phyloP scores from a whole-genome alignment of 2,113 vertebrate genomes.

The Myiopsitta monachus region DNA sequence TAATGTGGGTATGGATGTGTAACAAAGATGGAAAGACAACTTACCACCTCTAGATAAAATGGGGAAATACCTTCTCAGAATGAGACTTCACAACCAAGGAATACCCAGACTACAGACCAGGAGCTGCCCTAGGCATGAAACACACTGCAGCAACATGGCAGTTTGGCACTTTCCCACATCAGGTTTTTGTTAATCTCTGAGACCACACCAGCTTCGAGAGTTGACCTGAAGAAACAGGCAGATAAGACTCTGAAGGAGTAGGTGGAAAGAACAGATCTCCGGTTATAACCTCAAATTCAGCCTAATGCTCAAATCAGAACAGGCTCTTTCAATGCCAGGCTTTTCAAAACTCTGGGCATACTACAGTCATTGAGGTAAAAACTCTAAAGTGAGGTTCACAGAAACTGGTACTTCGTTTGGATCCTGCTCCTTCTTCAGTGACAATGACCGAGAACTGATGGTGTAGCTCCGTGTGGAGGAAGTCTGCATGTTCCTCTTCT shows the following conservation, averaged over 20 bases:
- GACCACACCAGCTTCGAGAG: neutral
- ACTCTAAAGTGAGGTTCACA: neutral
- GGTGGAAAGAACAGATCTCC: neutral
- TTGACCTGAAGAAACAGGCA: neutral
- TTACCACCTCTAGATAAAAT: neutral
- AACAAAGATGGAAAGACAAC: neutral
- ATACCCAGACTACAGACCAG: neutral
- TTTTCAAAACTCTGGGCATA: neutral
- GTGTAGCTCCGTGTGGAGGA: neutral
- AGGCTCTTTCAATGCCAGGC: neutral
- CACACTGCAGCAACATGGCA: accelerated
- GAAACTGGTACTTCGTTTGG: neutral
- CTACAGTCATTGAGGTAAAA: neutral
- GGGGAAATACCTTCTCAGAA: neutral
- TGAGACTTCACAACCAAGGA: neutral
- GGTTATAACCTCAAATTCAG: neutral
- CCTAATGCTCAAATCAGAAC: neutral
- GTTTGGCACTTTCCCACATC: neutral
- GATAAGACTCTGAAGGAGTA: neutral
- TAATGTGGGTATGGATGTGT: accelerated
- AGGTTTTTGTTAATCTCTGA: neutral
- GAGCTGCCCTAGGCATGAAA: accelerated
- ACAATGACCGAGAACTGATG: neutral
- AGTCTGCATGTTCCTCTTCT: neutral
- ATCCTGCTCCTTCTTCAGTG: neutral